Evolutionary conservation across 35 echinoderm and acorn worm genomes (phyloP), one percentile per base, ranked within the genome.

Genomic region (Ophiothrix spiculata): DNA sequence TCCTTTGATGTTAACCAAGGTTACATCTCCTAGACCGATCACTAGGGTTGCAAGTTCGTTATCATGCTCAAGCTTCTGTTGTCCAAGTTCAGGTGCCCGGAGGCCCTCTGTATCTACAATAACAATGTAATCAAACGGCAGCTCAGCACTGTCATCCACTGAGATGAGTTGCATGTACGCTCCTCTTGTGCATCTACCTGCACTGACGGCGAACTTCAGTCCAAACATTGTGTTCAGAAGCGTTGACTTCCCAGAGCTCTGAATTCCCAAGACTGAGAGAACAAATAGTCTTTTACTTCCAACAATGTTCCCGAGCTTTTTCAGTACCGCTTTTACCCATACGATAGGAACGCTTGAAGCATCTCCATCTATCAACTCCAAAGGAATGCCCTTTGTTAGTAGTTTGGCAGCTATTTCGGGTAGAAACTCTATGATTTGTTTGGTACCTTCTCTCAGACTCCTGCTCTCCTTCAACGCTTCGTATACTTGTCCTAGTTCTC

Each of bases 61-160:
- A 35, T 84, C 80, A 21, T 35, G 79, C 35, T 77, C 40, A 1
- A 33, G 29, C 14, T 33, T 56, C 3, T 17, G 2, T 36, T 63
- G 40, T 60, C 25, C 79, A 36, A 11, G 56, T 69, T 80, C 1
- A 10, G 74, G 86, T 35, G 86, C 45, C 32, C 46, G 36, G 29
- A 88, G 56, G 39, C 86, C 86, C 37, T 88, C 78, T 0, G 86
- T 88, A 64, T 88, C 86, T 31, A 88, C 46, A 38, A 88, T 74
- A 31, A 63, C 37, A 29, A 84, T 34, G 77, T 81, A 83, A 45
- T 78, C 81, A 84, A 25, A 84, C 25, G 81, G 81, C 32, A 83
- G 42, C 1, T 63, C 81, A 4, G 39, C 81, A 31, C 23, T 2
- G 37, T 41, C 31, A 37, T 87, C 75, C 14, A 87, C 75, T 33